Evolutionary conservation across 2,797 vertebrate species (phyloP).

Genomic region (Masticophis lateralis): DNA sequence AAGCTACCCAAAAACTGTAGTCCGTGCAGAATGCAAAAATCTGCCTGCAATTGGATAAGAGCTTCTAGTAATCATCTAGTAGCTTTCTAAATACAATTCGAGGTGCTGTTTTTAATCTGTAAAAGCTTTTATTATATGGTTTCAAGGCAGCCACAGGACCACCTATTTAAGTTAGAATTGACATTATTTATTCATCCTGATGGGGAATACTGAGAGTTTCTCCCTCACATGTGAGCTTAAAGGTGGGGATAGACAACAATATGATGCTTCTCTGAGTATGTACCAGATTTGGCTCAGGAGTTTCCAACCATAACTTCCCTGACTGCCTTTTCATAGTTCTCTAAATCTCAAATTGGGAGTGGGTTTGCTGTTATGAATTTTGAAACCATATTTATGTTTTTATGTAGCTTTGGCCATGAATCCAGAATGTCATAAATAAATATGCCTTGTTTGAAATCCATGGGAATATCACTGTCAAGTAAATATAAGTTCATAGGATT

Average conservation of each 20-base stretch:
- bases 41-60: background rate
- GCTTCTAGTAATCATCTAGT: background rate
- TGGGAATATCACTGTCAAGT: background rate
- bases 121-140: background rate
- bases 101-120: background rate
- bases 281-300: background rate
- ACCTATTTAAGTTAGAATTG: background rate
- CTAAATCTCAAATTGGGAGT: background rate
- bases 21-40: background rate
- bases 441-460: background rate
- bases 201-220: background rate
- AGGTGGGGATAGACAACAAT: background rate
- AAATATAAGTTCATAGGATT: background rate
- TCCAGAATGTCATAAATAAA: background rate
- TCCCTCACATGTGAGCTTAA: background rate
- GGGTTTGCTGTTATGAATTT: background rate
- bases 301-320: background rate
- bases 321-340: background rate
- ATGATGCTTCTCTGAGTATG: background rate
- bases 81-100: background rate
- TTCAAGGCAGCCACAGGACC: background rate
- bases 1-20: background rate
- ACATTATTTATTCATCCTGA: background rate
- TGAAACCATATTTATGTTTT: background rate
- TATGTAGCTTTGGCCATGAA: background rate